Conservation (phyloP, 2,797 vertebrate genomes). For the Urocyon cinereoargenteus region DNA sequence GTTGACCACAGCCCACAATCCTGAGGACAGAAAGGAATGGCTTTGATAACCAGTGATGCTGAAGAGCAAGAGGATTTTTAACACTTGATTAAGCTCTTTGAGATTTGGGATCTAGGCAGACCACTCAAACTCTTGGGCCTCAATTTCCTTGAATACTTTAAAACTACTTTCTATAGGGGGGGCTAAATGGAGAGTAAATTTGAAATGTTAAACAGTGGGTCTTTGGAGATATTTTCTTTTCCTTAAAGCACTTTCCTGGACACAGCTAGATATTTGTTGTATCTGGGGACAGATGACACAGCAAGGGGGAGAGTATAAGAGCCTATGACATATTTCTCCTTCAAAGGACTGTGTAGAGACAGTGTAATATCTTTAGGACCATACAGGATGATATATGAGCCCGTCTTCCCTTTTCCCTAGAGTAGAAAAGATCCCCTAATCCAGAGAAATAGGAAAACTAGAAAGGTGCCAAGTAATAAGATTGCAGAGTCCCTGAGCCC, state of each 20-base stretch:
- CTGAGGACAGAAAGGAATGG: constrained; percentile 84
- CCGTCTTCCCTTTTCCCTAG: neutral
- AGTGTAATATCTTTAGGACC: neutral
- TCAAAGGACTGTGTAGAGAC: neutral
- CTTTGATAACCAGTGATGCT: neutral
- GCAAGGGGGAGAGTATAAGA: neutral
- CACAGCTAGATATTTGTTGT: neutral
- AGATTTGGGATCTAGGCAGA: neutral
- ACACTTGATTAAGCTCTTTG: neutral
- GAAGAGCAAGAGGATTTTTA: neutral
- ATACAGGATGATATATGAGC: neutral
- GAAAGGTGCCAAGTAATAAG: neutral
- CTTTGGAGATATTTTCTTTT: neutral
- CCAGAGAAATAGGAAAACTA: neutral
- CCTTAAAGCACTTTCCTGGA: neutral
- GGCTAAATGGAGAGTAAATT: neutral
- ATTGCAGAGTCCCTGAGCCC: neutral
- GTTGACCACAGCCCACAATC: constrained; percentile 94
- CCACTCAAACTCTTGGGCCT: neutral
- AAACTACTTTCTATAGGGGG: no score
- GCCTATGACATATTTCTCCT: neutral
- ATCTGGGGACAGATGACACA: neutral
- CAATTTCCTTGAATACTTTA: neutral
- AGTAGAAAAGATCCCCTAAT: neutral
- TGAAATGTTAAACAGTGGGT: neutral